Evolutionary conservation across 1,140 invertebrate genomes (phyloP).

Genomic region (Stegodyphus dumicola): DNA sequence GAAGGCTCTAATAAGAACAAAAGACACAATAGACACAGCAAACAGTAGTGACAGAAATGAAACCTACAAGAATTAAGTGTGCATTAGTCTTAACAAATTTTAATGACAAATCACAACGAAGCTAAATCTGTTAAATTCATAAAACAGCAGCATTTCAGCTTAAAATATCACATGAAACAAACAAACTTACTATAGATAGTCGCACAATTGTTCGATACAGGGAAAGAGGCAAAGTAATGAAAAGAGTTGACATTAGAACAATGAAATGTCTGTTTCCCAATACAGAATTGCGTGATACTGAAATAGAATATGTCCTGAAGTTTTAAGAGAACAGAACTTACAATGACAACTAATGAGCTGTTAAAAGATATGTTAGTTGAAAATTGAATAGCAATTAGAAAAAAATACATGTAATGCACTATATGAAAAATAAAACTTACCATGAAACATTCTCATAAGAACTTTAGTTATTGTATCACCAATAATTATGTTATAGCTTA

Average conservation of each 20-base stretch:
- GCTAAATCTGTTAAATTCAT: neutral
- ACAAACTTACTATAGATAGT: conserved; percentile 75
- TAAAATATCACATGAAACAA: neutral
- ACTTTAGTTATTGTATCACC: conserved; percentile 90
- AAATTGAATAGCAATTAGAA: no score
- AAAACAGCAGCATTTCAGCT: neutral
- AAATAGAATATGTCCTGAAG: conserved; percentile 33
- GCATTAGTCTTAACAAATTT: no score
- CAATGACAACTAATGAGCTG: no score
- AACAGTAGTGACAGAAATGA: conserved; percentile 83
- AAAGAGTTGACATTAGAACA: conserved; percentile 79
- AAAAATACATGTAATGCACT: no score
- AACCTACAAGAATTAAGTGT: conserved; percentile 65
- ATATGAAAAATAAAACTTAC: conserved; percentile 60
- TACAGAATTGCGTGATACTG: conserved; percentile 71
- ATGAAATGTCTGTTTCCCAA: conserved; percentile 80
- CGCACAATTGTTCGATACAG: conserved; percentile 83
- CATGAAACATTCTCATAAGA: conserved; percentile 73
- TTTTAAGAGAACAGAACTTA: no score
- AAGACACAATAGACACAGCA: conserved; percentile 79
- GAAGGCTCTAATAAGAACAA: conserved; percentile 77
- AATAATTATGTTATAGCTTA: conserved; percentile 90
- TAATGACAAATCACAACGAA: no score
- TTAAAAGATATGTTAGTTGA: no score
- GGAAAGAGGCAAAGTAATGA: conserved; percentile 84